Evolutionary conservation across 2,888 invertebrate genomes (phyloP), one percentile per base, ranked within the genome.

Genomic region (Acronicta leporina): DNA sequence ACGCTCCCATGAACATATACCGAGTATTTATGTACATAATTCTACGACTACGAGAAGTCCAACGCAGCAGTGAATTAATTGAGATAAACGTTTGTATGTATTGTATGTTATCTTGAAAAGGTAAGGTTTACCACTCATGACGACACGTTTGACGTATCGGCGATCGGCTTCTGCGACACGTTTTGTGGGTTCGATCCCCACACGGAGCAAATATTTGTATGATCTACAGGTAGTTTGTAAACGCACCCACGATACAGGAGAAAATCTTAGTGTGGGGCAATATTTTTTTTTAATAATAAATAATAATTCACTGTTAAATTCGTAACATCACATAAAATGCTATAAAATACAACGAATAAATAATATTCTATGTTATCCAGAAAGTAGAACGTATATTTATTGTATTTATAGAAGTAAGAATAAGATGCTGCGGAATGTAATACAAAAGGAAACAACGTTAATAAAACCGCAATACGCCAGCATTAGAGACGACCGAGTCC

Each of bases 381-480:
- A 69, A 79, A 76, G 81, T 75, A 74, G 51, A 57, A 50, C 63
- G 60, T 58, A 81, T 75, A 81, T 81, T 75, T 71, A 55, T 61
- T 33, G 63, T 72, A 80, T 70, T 77, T 77, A 69, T 78, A 76
- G 38, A 38, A 13, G 38, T 38, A 35, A 42, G 55, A 76, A 79
- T 79, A 83, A 83, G 80, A 84, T 80, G 79, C 78, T 77, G 72
- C 63, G 83, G 88, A 88, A 88, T 88, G 87, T 87, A 86, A 87
- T 89, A 87, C 82, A 85, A 85, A 85, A 87, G 82, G 83, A 83
- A 82, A 83, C 84, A 87, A 83, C 87, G 86, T 86, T 88, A 89
- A 89, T 87, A 89, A 87, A 89, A 91, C 90, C 90, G 85, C 91
- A 89, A 85, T 84, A 87, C 83, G 81, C 81, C 76, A 83, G 82